These are phyloP conservation scores for Siphlonurus alternatus DNA, from an alignment of 2,888 invertebrate genomes.

Conservation along the genomic window DNA sequence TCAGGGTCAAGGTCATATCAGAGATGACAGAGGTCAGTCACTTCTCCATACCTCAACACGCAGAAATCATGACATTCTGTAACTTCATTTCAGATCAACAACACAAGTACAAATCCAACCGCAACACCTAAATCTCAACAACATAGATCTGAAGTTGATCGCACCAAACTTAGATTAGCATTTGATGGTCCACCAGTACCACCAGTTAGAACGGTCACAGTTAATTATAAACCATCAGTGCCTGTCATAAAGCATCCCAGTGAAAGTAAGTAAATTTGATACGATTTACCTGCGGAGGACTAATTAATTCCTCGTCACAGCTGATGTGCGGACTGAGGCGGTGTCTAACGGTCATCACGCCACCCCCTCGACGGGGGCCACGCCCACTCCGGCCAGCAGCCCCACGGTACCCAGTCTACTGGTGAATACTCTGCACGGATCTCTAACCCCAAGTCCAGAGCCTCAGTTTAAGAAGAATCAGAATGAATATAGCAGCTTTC, in stretches of 20 bases:
- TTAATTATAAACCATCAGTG: conserved; percentile 1
- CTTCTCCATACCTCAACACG: neutral
- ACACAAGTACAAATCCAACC: neutral
- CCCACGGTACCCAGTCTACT: neutral
- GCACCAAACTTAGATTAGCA: conserved; percentile 5
- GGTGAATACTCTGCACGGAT: neutral
- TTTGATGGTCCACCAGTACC: conserved; percentile 3
- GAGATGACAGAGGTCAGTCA: conserved; percentile 21
- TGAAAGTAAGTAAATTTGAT: neutral
- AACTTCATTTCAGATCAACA: neutral
- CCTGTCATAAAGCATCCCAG: neutral
- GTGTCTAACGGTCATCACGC: conserved; percentile 1
- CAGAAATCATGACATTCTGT: neutral
- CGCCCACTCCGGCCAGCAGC: neutral
- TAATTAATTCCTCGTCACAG: neutral
- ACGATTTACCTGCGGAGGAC: neutral
- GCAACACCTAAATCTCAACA: neutral
- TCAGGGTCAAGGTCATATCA: conserved; percentile 27
- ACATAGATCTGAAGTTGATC: neutral
- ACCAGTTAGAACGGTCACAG: conserved; percentile 5
- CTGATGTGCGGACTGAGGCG: conserved; percentile 4
- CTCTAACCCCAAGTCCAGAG: conserved; percentile 5
- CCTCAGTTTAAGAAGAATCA: conserved; percentile 17
- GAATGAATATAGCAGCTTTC: conserved; percentile 25
- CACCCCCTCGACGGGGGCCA: no score